Conservation (phyloP, 2,113 vertebrate species). For the Neogale vison region DNA sequence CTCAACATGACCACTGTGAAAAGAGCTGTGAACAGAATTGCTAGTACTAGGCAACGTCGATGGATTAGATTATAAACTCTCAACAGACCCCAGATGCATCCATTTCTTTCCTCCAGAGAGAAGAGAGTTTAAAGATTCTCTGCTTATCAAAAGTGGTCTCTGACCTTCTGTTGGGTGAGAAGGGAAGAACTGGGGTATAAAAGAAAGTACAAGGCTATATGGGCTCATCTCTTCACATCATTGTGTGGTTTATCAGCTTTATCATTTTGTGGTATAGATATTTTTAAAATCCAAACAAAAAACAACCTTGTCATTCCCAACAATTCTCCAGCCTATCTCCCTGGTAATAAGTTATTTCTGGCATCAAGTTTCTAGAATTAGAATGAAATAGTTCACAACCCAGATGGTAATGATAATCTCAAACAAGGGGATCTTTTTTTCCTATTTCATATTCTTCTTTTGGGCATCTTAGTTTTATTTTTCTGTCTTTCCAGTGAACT, state of each 20-base stretch:
- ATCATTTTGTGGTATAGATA: slow-evolving; percentile 8
- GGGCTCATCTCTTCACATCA: background rate
- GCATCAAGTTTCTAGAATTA: slow-evolving; percentile 37
- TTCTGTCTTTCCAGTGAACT: slow-evolving; percentile 36
- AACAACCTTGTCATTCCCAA: slow-evolving; percentile 49
- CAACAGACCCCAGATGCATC: background rate
- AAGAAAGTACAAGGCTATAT: background rate
- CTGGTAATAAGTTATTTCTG: slow-evolving; percentile 57
- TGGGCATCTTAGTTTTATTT: slow-evolving; percentile 48
- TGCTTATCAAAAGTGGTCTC: background rate
- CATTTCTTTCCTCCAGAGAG: background rate
- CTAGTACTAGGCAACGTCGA: background rate
- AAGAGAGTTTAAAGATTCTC: slow-evolving; percentile 13
- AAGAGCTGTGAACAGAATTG: background rate
- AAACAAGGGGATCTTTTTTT: background rate
- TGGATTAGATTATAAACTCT: background rate
- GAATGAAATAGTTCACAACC: slow-evolving; percentile 43
- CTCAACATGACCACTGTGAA: background rate
- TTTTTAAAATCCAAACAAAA: background rate
- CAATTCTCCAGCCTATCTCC: slow-evolving; percentile 56
- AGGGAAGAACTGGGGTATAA: background rate
- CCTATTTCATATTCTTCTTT: background rate
- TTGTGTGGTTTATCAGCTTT: background rate
- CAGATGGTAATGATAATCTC: slow-evolving; percentile 47
- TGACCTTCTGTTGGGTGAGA: background rate